Conservation (phyloP, 2,888 invertebrate species). For the Habrosyne pyritoides region DNA sequence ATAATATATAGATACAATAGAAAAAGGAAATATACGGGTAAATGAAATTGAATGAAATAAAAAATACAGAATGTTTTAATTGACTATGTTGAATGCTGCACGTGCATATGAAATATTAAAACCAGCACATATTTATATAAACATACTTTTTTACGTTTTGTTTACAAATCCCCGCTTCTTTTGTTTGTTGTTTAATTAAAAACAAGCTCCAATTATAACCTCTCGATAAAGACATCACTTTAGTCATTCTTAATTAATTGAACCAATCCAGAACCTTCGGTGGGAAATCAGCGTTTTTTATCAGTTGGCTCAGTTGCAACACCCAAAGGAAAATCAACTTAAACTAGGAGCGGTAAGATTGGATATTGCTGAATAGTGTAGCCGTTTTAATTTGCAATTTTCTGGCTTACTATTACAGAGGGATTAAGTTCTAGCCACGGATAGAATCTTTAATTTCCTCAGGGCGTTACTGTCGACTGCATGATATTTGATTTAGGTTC, state of each 20-base stretch:
- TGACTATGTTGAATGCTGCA: too few relatives aligned
- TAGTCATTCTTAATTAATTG: constrained; percentile 74
- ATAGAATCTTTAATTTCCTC: constrained; percentile 82
- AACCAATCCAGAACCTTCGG: constrained; percentile 63
- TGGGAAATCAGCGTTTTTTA: constrained; percentile 70
- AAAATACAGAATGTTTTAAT: not conserved
- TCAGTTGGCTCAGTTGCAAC: constrained; percentile 38
- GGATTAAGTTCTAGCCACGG: constrained; percentile 75
- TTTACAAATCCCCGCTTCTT: constrained; percentile 14
- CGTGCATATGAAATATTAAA: not conserved
- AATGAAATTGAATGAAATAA: not conserved
- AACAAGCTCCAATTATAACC: constrained; percentile 26
- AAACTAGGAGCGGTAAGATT: constrained; percentile 13
- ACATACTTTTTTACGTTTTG: constrained; percentile 6
- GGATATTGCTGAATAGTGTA: constrained; percentile 17
- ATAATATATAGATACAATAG: too few relatives aligned
- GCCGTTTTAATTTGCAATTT: constrained; percentile 78
- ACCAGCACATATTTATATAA: not conserved
- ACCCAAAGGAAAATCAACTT: constrained; percentile 28
- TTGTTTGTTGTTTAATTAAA: constrained; percentile 15
- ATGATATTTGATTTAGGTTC: constrained; percentile 61
- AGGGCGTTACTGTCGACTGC: constrained; percentile 61
- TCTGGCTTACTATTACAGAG: constrained; percentile 72
- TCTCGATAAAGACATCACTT: constrained; percentile 54
- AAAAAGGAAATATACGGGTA: too few relatives aligned